phyloP scores from a whole-genome alignment of 2,797 vertebrate genomes.

The Peromyscus eremicus region DNA sequence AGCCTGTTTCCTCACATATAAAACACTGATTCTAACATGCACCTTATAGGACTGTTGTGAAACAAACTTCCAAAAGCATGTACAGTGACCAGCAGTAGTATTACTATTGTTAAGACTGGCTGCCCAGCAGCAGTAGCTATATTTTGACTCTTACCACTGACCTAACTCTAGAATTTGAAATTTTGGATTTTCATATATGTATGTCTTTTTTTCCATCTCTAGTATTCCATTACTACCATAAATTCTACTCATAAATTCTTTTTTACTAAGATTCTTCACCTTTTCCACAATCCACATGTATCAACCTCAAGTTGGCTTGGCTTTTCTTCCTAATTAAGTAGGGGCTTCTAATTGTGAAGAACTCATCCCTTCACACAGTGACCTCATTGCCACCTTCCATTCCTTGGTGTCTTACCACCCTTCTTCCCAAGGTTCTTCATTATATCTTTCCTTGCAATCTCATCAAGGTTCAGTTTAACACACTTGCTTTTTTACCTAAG shows the following conservation, averaged over 20 bases:
- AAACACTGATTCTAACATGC: neutral
- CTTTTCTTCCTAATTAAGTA: neutral
- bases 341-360: neutral
- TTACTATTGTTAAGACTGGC: neutral
- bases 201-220: neutral
- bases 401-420: neutral
- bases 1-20: neutral
- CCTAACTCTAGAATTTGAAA: constrained; percentile 10
- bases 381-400: neutral
- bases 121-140: neutral
- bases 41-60: neutral
- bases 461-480: neutral
- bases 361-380: neutral
- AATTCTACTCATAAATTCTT: neutral
- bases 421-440: neutral
- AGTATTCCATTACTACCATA: neutral
- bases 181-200: neutral
- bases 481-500: neutral
- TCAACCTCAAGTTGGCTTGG: neutral
- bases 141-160: neutral
- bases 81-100: neutral
- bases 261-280: neutral
- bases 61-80: constrained; percentile 25
- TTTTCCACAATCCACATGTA: neutral
- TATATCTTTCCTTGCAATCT: neutral